phyloP scores from a whole-genome alignment of 2,888 invertebrate species.

The Amblyteles armatorius region DNA sequence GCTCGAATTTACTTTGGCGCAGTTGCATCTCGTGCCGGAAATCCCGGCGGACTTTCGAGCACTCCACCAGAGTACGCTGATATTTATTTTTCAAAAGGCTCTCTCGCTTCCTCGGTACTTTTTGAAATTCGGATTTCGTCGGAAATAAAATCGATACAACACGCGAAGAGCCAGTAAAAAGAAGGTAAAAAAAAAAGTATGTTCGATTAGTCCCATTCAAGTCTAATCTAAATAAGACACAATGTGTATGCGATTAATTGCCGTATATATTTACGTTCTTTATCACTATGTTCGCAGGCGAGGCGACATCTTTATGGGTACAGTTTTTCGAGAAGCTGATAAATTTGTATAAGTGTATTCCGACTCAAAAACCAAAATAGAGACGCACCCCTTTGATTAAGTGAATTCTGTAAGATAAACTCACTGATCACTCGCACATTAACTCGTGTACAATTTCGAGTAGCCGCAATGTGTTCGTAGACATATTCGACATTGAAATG shows the following conservation, averaged over 20 bases:
- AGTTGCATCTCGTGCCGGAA: slow-evolving; percentile 10
- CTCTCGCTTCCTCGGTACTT: background rate
- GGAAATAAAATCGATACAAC: background rate
- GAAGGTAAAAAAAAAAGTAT: background rate
- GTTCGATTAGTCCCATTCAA: background rate
- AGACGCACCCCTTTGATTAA: background rate
- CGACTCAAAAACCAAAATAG: background rate
- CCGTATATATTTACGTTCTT: background rate
- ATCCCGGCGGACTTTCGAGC: background rate
- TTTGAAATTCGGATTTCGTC: background rate
- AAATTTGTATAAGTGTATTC: background rate
- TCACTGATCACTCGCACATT: too few relatives aligned
- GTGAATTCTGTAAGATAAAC: background rate
- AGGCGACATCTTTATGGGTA: background rate
- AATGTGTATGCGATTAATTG: background rate
- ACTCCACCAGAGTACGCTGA: slow-evolving; percentile 8
- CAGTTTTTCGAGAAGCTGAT: background rate
- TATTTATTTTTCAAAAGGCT: background rate
- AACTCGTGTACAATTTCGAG: too few relatives aligned
- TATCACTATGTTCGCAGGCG: background rate
- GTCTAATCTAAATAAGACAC: background rate
- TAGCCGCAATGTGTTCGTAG: too few relatives aligned
- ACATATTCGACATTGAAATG: background rate
- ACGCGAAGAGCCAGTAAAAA: background rate
- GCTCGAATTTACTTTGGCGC: slow-evolving; percentile 14